Evolutionary conservation across 2,113 vertebrate genomes (phyloP), one percentile per base, ranked within the genome.

Genomic region (Tachysurus vachellii): DNA sequence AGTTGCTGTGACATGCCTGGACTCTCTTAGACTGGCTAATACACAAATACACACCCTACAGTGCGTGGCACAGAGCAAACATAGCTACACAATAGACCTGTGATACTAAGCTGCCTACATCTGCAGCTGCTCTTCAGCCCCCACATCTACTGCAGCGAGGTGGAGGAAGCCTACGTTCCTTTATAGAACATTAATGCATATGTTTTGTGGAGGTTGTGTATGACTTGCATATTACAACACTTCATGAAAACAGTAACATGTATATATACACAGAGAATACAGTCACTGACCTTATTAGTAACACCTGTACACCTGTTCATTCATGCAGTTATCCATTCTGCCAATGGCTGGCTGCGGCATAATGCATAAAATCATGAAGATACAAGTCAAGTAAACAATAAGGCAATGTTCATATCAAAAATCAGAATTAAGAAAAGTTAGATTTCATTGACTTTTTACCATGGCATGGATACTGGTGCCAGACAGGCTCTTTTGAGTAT

Each of bases 1-100:
- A 82, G 88, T 87, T 88, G 83, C 87, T n/a, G 86, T 91, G 68
- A 91, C 92, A 93, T 91, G 93, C 90, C 90, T 91, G 90, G 89
- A 21, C 80, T 16, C 26, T 28, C 61, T 70, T 54, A 82, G 56
- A 84, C 64, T 44, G 75, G 36, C 66, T 76, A 70, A 89, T 80
- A 87, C 28, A 86, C 75, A 61, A 82, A 84, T 50, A 82, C 68
- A 83, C 83, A 82, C 57, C 56, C 85, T 56, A 80, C 82, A 81
- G 91, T 88, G 89, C 92, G 91, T 93, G 92, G 90, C 90, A 92
- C 91, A 89, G 28, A 91, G 85, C 81, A 89, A 82, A 13, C 89
- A 83, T 79, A 85, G 82, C 62, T 86, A 62, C 89, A 92, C 86
- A 92, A 91, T 91, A 91, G 86, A 85, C 80, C 82, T 90, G 84